Conservation (phyloP, 1,140 invertebrate genomes). For the Neodiprion fabricii region DNA sequence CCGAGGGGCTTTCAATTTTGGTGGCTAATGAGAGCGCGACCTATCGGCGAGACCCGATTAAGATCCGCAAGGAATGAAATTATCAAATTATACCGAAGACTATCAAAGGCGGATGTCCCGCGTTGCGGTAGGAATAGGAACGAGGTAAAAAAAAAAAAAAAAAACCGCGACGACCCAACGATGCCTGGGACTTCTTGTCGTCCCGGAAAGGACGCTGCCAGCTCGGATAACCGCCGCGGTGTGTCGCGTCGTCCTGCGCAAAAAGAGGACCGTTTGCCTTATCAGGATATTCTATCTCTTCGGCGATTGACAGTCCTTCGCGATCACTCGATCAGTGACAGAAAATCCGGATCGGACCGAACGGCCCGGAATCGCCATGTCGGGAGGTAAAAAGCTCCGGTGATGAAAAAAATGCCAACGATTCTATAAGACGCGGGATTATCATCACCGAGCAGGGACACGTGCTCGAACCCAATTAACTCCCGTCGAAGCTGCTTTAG, state of each 20-base stretch:
- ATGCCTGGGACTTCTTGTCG: background rate
- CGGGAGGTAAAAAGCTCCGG: too few relatives aligned
- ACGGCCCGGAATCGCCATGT: too few relatives aligned
- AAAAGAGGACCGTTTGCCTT: too few relatives aligned
- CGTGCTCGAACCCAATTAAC: background rate
- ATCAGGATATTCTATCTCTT: too few relatives aligned
- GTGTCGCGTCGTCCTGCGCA: too few relatives aligned
- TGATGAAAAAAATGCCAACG: too few relatives aligned
- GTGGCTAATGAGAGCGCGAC: slow-evolving; percentile 51
- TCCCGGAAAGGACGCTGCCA: too few relatives aligned
- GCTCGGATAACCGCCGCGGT: too few relatives aligned
- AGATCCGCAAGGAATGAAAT: slow-evolving; percentile 38
- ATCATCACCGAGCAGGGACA: background rate
- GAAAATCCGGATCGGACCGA: too few relatives aligned
- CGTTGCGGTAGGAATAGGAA: background rate
- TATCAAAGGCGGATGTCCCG: background rate
- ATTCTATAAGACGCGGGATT: too few relatives aligned
- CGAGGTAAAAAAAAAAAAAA: slow-evolving; percentile 26
- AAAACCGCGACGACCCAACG: slow-evolving; percentile 1
- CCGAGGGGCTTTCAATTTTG: slow-evolving; percentile 26
- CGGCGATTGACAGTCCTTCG: too few relatives aligned
- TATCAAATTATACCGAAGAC: background rate
- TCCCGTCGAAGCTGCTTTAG: background rate
- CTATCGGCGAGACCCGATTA: slow-evolving; percentile 43
- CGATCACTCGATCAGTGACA: too few relatives aligned